Evolutionary conservation across 1,140 invertebrate species (phyloP).

Genomic region (Condylostylus longicornis): DNA sequence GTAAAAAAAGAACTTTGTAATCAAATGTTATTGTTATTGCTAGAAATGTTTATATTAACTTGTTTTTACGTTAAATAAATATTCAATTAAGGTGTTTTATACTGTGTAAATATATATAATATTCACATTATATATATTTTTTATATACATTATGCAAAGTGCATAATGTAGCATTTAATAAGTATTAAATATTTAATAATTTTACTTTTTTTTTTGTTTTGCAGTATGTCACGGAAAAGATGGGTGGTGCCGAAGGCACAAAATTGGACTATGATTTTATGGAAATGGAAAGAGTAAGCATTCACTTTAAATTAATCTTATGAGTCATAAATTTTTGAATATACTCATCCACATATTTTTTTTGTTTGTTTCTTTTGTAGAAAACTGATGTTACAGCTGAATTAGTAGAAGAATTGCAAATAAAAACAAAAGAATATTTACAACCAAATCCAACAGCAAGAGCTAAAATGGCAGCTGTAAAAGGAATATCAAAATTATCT

Average conservation of each 20-base stretch:
- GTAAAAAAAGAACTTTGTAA: too few species aligned
- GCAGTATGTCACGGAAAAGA: constrained; percentile 99
- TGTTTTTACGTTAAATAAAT: too few species aligned
- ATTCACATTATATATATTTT: too few species aligned
- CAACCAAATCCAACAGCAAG: constrained; percentile 95
- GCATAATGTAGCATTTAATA: too few species aligned
- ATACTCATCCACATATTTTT: constrained; percentile 2
- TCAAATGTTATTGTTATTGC: too few species aligned
- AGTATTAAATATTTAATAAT: not conserved
- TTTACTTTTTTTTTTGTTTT: constrained; percentile 36
- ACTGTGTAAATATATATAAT: too few species aligned
- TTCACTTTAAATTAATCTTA: not conserved
- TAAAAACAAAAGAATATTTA: constrained; percentile 96
- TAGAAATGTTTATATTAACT: too few species aligned
- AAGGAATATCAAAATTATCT: constrained; percentile 76
- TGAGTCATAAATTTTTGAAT: constrained; percentile 5
- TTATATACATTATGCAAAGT: too few species aligned
- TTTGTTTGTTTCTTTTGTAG: constrained; percentile 36
- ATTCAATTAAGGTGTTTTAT: too few species aligned
- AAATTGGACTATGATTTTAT: constrained; percentile 96
- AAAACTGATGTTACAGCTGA: constrained; percentile 95
- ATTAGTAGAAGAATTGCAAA: constrained; percentile 86
- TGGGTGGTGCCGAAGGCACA: constrained; percentile 98
- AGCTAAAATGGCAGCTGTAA: constrained; percentile 89
- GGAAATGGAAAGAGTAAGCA: constrained; percentile 94